Conservation (phyloP, 2,888 invertebrate genomes). For the Elegia similella region DNA sequence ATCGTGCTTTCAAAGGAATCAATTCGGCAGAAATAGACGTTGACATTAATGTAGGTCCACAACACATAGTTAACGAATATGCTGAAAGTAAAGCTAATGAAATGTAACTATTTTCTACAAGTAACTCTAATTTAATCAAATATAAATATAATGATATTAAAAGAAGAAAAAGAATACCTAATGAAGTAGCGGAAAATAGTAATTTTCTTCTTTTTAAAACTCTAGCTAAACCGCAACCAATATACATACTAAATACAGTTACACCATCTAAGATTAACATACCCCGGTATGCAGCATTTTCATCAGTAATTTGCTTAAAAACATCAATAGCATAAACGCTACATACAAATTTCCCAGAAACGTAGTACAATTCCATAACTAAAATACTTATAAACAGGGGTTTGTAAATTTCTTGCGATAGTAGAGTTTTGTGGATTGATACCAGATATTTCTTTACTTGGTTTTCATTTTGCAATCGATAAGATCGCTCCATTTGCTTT, state of each 20-base stretch:
- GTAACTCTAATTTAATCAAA: constrained; percentile 28
- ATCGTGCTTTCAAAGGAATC: constrained; percentile 36
- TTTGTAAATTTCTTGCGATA: constrained; percentile 26
- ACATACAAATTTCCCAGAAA: constrained; percentile 17
- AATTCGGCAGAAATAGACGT: constrained; percentile 37
- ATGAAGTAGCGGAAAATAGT: constrained; percentile 31
- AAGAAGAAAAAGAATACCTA: constrained; percentile 33
- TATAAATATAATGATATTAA: constrained; percentile 36
- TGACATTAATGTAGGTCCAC: constrained; percentile 39
- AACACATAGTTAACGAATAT: constrained; percentile 40
- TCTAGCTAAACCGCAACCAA: constrained; percentile 25
- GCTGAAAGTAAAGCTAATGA: constrained; percentile 32
- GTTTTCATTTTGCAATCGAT: constrained; percentile 20
- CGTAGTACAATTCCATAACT: constrained; percentile 9
- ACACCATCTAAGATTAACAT: constrained; percentile 19
- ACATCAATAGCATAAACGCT: constrained; percentile 17
- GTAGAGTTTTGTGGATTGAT: constrained; percentile 23
- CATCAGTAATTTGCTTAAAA: constrained; percentile 6
- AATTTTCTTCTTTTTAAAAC: constrained; percentile 36
- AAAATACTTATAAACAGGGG: constrained; percentile 26
- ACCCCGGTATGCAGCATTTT: not conserved
- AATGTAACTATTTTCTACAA: constrained; percentile 34
- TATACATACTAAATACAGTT: constrained; percentile 15
- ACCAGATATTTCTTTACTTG: constrained; percentile 20
- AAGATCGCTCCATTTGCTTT: constrained; percentile 31